Base-by-base conservation (phyloP, 2,797 vertebrate species). In the Pangasius sanitwongsei region DNA sequence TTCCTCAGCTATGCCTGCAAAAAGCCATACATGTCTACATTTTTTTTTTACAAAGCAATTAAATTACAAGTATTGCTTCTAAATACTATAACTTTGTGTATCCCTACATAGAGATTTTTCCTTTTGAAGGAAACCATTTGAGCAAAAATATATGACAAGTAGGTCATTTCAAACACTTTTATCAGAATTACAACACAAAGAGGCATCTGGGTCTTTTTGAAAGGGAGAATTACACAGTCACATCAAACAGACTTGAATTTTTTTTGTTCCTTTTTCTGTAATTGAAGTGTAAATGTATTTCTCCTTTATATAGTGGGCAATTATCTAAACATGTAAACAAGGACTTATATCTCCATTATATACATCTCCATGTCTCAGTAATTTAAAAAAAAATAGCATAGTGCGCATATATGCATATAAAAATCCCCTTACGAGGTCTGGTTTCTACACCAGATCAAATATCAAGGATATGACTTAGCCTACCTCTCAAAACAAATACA, bases 211-310 rank as follows among this genome's bases (percentile, higher is more conserved):
- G 50, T 86, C 83, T 90, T 90, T 93, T 88, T 88, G 4, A 34
- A 55, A 55, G 53, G 31, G 37, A 34, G 59, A 20, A 59, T 57
- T 69, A 11, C 41, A 85, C 16, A 44, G n/a, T 9, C 18, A 72
- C 12, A 92, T 85, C 53, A 91, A 90, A 89, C 84, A 78, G 63
- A 92, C n/a, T 11, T 80, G 15, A 31, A 8, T 94, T 93, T 89
- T 90, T 93, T 94, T 95, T 96, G 93, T 95, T 94, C 50, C 44
- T n/a, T 92, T 89, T 91, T 93, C 20, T 91, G 86, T 93, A 94
- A 95, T 93, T 93, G 94, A 95, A 94, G 57, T 90, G 91, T 88
- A 87, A 90, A 87, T 92, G 89, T 91, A 53, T 83, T 90, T 89
- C 85, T 77, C 74, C 44, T 89, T 94, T 93, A 94, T 82, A 12